phyloP scores from a whole-genome alignment of 2,113 vertebrate genomes.

The Nycticorax nycticorax region DNA sequence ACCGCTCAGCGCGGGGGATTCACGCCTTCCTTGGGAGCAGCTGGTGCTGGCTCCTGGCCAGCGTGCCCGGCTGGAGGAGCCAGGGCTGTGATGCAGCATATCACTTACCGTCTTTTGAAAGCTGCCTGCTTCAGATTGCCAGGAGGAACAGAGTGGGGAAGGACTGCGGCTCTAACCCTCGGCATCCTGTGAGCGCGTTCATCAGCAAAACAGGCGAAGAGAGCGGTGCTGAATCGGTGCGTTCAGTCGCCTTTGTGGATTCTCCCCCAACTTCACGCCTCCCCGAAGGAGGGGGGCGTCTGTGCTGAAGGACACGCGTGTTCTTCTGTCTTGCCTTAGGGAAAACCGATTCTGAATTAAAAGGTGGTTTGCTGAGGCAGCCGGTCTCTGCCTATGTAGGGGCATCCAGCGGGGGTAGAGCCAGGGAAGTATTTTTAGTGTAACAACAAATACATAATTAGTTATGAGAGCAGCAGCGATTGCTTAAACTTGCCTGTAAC shows the following conservation, averaged over 20 bases:
- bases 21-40: neutral
- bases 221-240: neutral
- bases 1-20: neutral
- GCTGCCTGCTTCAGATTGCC: neutral
- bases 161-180: rapidly evolving
- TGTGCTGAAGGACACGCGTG: neutral
- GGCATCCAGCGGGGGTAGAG: neutral
- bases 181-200: neutral
- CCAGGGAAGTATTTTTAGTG: neutral
- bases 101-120: neutral
- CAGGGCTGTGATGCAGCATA: neutral
- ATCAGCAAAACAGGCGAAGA: neutral
- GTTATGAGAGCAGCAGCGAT: neutral
- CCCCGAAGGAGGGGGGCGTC: neutral
- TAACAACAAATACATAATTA: neutral
- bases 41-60: neutral
- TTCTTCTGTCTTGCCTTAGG: neutral
- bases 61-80: neutral
- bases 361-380: neutral
- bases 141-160: neutral
- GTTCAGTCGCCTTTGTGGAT: neutral
- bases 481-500: neutral
- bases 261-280: neutral
- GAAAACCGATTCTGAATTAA: neutral
- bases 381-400: neutral